A percentile compares a stretch with the other conserved stretches of the same genome.
These are phyloP conservation scores for Lasioglossum baleicum DNA, from an alignment of 1,140 invertebrate species.

Conservation along the genomic window DNA sequence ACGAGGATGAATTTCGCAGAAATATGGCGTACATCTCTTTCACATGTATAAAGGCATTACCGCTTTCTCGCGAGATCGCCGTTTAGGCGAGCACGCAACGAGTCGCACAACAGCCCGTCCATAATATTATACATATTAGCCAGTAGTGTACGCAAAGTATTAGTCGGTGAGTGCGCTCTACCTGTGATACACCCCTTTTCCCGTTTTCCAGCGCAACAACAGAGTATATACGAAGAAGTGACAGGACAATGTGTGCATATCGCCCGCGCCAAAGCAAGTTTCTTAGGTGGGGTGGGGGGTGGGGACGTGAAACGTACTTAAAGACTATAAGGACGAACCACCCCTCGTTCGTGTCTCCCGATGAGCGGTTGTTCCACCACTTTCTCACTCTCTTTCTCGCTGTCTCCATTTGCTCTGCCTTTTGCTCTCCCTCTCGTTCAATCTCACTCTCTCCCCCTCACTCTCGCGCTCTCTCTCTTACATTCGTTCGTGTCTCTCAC, in stretches of 20 bases:
- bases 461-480: constrained; percentile 20
- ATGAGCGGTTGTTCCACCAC: constrained; percentile 57
- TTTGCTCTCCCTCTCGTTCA: constrained; percentile 29
- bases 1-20: too few species aligned
- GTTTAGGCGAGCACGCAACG: too few species aligned
- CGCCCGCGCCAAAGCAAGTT: constrained; percentile 70
- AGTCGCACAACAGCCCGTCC: too few species aligned
- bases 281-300: constrained; percentile 40
- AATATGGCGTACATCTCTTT: too few species aligned
- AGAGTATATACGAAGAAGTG: constrained; percentile 58
- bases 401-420: not conserved
- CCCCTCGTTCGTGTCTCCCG: constrained; percentile 58
- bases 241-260: constrained; percentile 65
- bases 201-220: constrained; percentile 58
- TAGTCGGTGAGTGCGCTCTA: constrained; percentile 60
- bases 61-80: too few species aligned
- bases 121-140: constrained; percentile 45
- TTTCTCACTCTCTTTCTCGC: constrained; percentile 13
- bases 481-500: not conserved
- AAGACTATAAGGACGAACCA: constrained; percentile 59
- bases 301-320: constrained; percentile 66
- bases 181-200: constrained; percentile 59
- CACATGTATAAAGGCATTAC: too few species aligned
- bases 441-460: not conserved
- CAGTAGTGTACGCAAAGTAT: constrained; percentile 58